Evolutionary conservation across 2,113 vertebrate species (phyloP).

Genomic region (Corvus moneduloides): DNA sequence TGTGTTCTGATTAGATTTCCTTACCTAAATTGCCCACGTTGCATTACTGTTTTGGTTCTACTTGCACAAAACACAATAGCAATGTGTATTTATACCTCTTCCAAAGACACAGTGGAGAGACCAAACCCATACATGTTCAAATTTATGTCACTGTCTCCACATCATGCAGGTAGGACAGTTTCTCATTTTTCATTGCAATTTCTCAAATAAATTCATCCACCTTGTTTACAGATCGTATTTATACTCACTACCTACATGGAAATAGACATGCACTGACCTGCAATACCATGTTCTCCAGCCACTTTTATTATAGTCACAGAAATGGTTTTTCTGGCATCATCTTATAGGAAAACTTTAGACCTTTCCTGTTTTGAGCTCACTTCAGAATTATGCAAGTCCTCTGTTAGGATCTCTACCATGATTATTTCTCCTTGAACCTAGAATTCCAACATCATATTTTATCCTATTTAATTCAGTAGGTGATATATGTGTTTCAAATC

Average conservation of each 20-base stretch:
- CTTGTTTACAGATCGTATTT: neutral
- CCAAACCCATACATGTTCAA: neutral
- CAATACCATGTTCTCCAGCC: neutral
- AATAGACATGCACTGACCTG: neutral
- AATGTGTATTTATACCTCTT: neutral
- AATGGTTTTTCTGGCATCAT: neutral
- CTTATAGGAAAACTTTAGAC: neutral
- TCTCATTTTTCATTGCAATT: neutral
- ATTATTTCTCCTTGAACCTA: neutral
- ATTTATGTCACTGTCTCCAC: neutral
- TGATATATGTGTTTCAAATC: neutral
- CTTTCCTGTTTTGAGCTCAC: neutral
- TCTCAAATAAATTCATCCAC: neutral
- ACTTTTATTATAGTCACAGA: neutral
- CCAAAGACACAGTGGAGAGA: neutral
- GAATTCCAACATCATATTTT: neutral
- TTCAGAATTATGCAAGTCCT: neutral
- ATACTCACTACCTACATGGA: neutral
- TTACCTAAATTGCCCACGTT: neutral
- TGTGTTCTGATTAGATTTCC: neutral
- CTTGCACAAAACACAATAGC: neutral
- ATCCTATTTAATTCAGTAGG: neutral
- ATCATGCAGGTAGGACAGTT: neutral
- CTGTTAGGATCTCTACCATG: neutral
- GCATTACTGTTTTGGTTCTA: neutral